Conservation (phyloP, 2,113 vertebrate genomes). For the Ivindomyrus marchei region DNA sequence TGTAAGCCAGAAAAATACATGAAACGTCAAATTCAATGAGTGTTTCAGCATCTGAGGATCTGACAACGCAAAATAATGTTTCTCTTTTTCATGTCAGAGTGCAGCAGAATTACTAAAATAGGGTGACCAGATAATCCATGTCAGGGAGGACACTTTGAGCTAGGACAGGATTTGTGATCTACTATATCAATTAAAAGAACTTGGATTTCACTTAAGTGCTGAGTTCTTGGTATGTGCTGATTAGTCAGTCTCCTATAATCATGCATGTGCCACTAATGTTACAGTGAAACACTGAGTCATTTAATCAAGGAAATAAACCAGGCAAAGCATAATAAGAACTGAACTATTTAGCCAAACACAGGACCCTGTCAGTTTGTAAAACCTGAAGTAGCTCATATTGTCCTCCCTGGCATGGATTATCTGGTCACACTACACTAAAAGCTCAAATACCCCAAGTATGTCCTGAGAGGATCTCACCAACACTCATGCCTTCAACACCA, state of each 20-base stretch:
- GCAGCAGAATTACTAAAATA: neutral
- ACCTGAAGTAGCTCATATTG: neutral
- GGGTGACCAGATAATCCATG: neutral
- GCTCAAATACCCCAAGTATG: neutral
- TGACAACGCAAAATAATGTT: neutral
- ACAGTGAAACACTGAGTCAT: neutral
- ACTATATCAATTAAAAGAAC: neutral
- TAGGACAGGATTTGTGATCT: neutral
- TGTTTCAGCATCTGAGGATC: neutral
- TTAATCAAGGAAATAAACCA: neutral
- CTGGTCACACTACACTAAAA: neutral
- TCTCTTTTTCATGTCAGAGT: neutral
- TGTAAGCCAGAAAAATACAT: neutral
- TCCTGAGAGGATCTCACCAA: conserved; percentile 34
- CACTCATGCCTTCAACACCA: neutral
- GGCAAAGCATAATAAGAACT: neutral
- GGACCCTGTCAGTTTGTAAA: neutral
- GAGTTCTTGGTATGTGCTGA: neutral
- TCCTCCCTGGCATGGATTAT: neutral
- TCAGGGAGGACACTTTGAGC: neutral
- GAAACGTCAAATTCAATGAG: neutral
- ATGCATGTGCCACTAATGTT: neutral
- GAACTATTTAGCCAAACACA: neutral
- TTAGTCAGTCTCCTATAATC: neutral
- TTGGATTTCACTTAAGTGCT: neutral